Evolutionary conservation across 2,113 vertebrate genomes (phyloP), one percentile per base, ranked within the genome.

Genomic region (Monopterus albus): DNA sequence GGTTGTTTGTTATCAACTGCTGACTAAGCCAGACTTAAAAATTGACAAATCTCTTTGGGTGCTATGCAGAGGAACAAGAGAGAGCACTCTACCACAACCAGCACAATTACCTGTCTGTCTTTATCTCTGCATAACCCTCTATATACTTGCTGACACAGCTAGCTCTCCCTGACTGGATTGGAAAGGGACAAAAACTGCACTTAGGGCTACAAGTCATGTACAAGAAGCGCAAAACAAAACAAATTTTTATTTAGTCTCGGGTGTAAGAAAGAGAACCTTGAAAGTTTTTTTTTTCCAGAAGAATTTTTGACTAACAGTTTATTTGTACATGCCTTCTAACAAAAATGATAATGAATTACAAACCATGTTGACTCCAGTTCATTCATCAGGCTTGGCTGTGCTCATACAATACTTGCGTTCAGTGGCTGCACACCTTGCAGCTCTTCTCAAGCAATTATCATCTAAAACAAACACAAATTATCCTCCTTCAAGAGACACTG

Each of bases 71-170:
- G 17, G 10, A 82, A 69, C 21, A 65, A 31, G 64, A n/a, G 64
- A n/a, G 59, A 85, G 56, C 75, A 84, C 70, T 72, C 42, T 78
- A 77, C 51, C 79, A 83, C 66, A 86, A 69, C 72, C 73, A 75
- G 57, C 57, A 62, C 77, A 31, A 51, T 94, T 95, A 95, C 94
- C 94, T 95, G 93, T 89, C 82, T 87, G 86, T 79, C 75, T 86
- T 25, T 90, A 87, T 87, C 87, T 91, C 50, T 83, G 89, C 90
- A 88, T 83, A 91, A 93, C 87, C n/a, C n/a, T n/a, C n/a, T n/a
- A n/a, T 92, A 93, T 83, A 59, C 75, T 86, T 58, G 68, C 84
- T 89, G 93, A 90, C 59, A 53, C 81, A 81, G 40, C 79, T 85
- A 92, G 80, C 65, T 33, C 46, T 88, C 91, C 59, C 91, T 91